Conservation (phyloP, 1,140 invertebrate genomes). For the Cydia amplana region DNA sequence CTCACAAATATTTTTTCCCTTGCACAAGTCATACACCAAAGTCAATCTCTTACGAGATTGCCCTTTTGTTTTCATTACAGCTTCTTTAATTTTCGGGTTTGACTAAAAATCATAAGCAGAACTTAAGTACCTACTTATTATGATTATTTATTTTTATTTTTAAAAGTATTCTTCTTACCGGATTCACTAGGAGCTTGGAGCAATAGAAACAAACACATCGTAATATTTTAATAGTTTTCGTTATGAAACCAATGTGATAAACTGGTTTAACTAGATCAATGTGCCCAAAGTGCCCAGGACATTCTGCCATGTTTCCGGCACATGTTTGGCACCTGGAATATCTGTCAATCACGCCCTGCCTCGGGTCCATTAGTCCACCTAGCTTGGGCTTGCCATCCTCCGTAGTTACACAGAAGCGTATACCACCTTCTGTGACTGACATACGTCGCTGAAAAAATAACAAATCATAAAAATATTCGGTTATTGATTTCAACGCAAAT, state of each 20-base stretch:
- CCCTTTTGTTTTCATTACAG: slow-evolving; percentile 97
- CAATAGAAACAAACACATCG: slow-evolving; percentile 99
- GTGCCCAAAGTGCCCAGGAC: slow-evolving; percentile 99
- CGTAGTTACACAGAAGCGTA: slow-evolving; percentile 98
- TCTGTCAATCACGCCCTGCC: slow-evolving; percentile 98
- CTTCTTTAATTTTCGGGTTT: slow-evolving; percentile 98
- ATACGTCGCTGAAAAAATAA: slow-evolving; percentile 90
- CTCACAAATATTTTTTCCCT: slow-evolving; percentile 98
- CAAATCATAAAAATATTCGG: neutral
- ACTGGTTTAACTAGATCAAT: slow-evolving; percentile 99
- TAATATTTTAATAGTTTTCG: slow-evolving; percentile 97
- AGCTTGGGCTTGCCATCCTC: slow-evolving; percentile 98
- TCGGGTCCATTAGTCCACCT: slow-evolving; percentile 98
- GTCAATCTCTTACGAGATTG: slow-evolving; percentile 96
- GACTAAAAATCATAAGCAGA: slow-evolving; percentile 78
- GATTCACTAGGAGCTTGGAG: slow-evolving; percentile 96
- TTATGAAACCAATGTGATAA: slow-evolving; percentile 98
- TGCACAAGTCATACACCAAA: slow-evolving; percentile 99
- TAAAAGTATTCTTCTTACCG: slow-evolving; percentile 87
- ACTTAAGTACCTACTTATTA: neutral
- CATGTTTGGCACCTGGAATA: slow-evolving; percentile 97
- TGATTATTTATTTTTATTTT: neutral
- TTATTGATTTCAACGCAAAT: too few relatives aligned
- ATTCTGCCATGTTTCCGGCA: slow-evolving; percentile 98
- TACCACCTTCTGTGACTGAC: slow-evolving; percentile 98